phyloP scores from a whole-genome alignment of 2,113 vertebrate species.

The Aythya baeri region DNA sequence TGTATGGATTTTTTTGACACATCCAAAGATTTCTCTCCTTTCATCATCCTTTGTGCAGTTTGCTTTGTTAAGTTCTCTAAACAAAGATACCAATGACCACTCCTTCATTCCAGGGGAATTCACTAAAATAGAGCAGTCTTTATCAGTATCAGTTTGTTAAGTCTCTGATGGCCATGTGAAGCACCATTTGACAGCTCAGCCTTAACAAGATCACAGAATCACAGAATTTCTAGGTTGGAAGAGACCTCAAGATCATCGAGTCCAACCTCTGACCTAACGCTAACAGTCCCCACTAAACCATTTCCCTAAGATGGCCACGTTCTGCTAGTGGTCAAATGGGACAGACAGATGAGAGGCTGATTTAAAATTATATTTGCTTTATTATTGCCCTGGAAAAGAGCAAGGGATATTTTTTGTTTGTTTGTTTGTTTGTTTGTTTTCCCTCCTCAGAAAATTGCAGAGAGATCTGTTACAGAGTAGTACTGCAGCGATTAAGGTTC shows the following conservation, averaged over 20 bases:
- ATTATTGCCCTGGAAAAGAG: not conserved
- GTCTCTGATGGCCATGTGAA: not conserved
- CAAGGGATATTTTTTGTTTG: not conserved
- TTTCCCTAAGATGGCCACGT: not conserved
- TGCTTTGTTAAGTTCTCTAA: not conserved
- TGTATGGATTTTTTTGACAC: not conserved
- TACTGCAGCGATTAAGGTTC: not conserved
- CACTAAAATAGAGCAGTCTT: not conserved
- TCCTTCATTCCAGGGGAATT: not conserved
- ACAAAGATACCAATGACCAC: not conserved
- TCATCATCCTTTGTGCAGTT: not conserved
- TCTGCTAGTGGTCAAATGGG: not conserved
- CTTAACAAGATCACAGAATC: not conserved
- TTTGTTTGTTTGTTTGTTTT: not conserved
- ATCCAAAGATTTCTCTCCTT: not conserved
- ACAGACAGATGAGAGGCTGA: not conserved
- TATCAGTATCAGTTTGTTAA: not conserved
- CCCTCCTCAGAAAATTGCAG: not conserved
- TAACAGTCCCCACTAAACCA: too few relatives aligned
- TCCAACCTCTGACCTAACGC: too few relatives aligned
- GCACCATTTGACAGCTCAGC: not conserved
- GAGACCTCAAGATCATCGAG: too few relatives aligned
- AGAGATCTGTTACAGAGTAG: not conserved
- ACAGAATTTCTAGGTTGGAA: too few relatives aligned
- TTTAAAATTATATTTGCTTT: not conserved